Conservation (phyloP, 2,888 invertebrate species). For the Palloptera scutellata region DNA sequence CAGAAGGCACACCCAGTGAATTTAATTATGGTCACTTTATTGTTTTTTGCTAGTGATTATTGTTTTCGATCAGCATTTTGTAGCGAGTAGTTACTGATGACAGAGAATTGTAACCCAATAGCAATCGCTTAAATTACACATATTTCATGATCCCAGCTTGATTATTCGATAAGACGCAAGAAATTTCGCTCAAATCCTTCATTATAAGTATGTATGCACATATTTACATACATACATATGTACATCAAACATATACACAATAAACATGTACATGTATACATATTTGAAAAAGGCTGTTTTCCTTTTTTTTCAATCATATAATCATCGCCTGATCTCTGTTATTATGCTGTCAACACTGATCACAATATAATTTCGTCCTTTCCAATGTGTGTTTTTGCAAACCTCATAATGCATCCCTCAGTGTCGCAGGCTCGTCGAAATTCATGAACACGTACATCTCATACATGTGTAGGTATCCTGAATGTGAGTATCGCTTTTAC, state of each 20-base stretch:
- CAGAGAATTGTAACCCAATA: no score
- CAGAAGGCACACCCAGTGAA: conserved; percentile 14
- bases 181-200: no score
- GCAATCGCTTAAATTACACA: no score
- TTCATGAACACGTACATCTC: not conserved
- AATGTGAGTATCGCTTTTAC: conserved; percentile 41
- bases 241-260: no score
- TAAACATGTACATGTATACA: no score
- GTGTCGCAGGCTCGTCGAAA: not conserved
- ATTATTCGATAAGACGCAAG: no score
- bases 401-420: not conserved
- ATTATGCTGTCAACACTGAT: conserved; percentile 19
- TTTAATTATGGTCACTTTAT: conserved; percentile 8
- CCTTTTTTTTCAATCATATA: conserved; percentile 2
- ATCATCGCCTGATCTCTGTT: conserved; percentile 13
- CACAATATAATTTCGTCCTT: not conserved
- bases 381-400: not conserved
- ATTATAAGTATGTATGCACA: no score
- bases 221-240: no score
- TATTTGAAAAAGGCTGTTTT: no score
- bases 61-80: no score
- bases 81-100: no score
- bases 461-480: conserved; percentile 2
- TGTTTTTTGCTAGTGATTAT: not conserved
- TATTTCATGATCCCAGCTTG: no score